Evolutionary conservation across 2,113 vertebrate species (phyloP).

Genomic region (Conger conger): DNA sequence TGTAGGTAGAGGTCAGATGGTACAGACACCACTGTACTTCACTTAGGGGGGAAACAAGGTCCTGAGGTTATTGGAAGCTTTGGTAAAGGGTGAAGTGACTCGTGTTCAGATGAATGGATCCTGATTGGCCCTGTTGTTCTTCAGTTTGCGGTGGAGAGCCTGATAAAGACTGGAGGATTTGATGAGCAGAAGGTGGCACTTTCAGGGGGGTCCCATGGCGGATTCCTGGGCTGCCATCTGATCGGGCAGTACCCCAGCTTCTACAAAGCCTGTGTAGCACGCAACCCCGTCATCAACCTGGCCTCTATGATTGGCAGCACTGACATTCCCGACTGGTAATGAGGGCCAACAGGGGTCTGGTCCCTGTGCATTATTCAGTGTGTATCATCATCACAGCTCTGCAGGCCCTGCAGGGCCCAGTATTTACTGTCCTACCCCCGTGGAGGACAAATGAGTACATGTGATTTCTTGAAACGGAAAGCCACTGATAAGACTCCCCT

Average conservation of each 20-base stretch:
- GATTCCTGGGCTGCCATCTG: conserved; percentile 91
- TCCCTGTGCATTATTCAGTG: not conserved
- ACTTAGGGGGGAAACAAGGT: no score
- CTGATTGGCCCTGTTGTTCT: not conserved
- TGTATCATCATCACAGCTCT: not conserved
- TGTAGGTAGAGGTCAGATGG: not conserved
- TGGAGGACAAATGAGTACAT: not conserved
- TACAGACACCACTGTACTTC: not conserved
- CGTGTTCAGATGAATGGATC: not conserved
- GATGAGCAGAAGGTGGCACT: conserved; percentile 76
- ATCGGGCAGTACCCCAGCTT: conserved; percentile 89
- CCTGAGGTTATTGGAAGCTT: not conserved
- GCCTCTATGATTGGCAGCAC: conserved; percentile 85
- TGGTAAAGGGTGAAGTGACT: not conserved
- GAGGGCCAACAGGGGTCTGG: conserved; percentile 3
- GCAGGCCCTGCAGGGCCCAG: not conserved
- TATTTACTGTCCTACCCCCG: not conserved
- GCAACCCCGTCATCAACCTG: conserved; percentile 89
- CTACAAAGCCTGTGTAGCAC: conserved; percentile 81
- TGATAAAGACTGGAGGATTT: conserved; percentile 71
- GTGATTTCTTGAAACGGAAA: not conserved
- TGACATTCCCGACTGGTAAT: conserved; percentile 95
- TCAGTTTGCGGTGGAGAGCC: conserved; percentile 82
- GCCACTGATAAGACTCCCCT: not conserved
- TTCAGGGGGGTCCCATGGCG: conserved; percentile 87